Evolutionary conservation across 2,888 invertebrate species (phyloP).

Genomic region (Ceraclea dissimilis): DNA sequence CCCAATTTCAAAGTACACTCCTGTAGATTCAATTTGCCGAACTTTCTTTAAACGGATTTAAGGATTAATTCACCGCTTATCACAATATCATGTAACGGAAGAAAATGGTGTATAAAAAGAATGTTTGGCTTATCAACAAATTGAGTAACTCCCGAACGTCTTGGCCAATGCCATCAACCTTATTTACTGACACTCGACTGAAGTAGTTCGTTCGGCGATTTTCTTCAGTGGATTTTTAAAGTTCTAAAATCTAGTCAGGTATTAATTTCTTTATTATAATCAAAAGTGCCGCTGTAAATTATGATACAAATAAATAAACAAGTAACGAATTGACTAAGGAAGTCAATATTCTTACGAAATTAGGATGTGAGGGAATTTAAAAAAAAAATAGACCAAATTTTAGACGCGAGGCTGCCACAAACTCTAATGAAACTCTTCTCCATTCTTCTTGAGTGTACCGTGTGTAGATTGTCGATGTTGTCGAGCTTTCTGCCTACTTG

Average conservation of each 20-base stretch:
- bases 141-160: neutral
- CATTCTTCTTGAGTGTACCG: no score
- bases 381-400: no score
- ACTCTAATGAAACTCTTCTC: no score
- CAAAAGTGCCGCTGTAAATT: no score
- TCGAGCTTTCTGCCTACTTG: no score
- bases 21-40: neutral
- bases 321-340: no score
- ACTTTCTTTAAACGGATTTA: neutral
- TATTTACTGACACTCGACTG: constrained; percentile 30
- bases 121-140: neutral
- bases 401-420: no score
- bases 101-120: neutral
- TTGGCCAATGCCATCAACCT: neutral
- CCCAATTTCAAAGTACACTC: no score
- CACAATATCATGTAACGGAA: neutral
- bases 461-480: no score
- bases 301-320: no score
- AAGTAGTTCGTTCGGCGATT: constrained; percentile 50
- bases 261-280: constrained; percentile 8
- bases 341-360: no score
- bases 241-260: neutral
- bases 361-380: constrained; percentile 15
- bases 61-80: neutral
- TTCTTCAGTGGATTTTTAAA: constrained; percentile 40